These are phyloP conservation scores for Paratrypauchen microcephalus DNA, from an alignment of 2,797 vertebrate species.

Conservation along the genomic window DNA sequence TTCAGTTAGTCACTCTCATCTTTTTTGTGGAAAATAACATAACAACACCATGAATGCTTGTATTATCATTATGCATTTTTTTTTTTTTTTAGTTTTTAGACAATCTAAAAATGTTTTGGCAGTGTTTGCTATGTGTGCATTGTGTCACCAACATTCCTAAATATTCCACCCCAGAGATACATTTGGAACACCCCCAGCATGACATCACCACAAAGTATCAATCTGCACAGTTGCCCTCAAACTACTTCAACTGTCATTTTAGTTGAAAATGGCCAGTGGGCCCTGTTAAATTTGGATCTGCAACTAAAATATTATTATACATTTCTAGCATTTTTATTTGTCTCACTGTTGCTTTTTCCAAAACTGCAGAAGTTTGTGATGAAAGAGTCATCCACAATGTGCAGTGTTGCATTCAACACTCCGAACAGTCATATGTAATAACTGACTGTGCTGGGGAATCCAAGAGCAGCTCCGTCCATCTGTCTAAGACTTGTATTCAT, in stretches of 20 bases:
- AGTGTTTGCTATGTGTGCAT: no score
- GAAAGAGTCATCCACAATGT: conserved; percentile 30
- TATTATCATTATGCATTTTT: no score
- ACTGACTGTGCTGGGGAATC: conserved; percentile 26
- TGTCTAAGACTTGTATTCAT: conserved; percentile 37
- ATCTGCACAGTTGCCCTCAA: not conserved
- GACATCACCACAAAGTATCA: no score
- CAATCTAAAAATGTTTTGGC: no score
- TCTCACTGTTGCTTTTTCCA: conserved; percentile 14
- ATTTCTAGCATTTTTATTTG: not conserved
- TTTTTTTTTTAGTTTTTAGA: no score
- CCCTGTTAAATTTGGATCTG: not conserved
- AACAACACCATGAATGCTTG: no score
- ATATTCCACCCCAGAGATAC: no score
- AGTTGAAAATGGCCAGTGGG: not conserved
- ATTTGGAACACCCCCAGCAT: no score
- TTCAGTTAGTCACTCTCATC: no score
- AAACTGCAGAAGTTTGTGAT: conserved; percentile 12
- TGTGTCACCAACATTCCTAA: no score
- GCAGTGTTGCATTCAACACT: conserved; percentile 6
- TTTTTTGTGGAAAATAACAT: no score
- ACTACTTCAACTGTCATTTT: not conserved
- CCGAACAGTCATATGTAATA: conserved; percentile 19
- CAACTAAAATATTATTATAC: not conserved
- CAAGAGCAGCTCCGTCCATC: conserved; percentile 25